Evolutionary conservation across 2,797 vertebrate genomes (phyloP).

Genomic region (Eidolon dupreanum): DNA sequence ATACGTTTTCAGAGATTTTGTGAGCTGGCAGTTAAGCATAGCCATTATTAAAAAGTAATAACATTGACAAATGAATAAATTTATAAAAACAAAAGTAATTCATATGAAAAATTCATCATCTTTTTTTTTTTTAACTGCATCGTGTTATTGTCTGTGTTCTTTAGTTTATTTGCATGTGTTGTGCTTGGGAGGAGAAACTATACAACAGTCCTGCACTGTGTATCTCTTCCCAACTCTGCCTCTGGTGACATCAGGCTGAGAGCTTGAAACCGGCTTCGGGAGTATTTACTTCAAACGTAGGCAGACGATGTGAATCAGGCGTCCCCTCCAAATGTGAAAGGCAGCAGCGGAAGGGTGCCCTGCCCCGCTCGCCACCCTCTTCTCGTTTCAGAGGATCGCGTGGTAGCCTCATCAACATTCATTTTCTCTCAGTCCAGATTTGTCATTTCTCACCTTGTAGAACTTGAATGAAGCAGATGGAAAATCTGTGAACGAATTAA

Average conservation of each 20-base stretch:
- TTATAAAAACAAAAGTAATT: not conserved
- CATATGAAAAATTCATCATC: not conserved
- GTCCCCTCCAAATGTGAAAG: not conserved
- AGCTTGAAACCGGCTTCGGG: not conserved
- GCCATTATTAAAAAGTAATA: not conserved
- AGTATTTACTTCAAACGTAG: not conserved
- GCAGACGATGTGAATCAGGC: not conserved
- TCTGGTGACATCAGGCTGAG: not conserved
- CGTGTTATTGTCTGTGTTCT: not conserved
- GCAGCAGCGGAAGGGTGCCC: not conserved
- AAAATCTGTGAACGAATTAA: constrained; percentile 64
- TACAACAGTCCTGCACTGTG: fast-evolving
- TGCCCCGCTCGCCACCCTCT: not conserved
- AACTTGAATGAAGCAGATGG: constrained; percentile 61
- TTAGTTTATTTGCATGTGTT: not conserved
- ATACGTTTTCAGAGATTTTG: not conserved
- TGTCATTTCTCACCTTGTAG: constrained; percentile 58
- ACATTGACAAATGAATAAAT: not conserved
- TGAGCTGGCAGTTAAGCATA: not conserved
- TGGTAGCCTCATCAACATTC: constrained; percentile 36
- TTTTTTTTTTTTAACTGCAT: not conserved
- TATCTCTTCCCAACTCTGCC: not conserved
- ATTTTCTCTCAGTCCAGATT: constrained; percentile 61
- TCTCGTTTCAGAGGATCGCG: constrained; percentile 27
- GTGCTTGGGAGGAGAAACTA: not conserved